These are phyloP conservation scores for Trilocha varians DNA, from an alignment of 2,888 invertebrate species.

Conservation along the genomic window DNA sequence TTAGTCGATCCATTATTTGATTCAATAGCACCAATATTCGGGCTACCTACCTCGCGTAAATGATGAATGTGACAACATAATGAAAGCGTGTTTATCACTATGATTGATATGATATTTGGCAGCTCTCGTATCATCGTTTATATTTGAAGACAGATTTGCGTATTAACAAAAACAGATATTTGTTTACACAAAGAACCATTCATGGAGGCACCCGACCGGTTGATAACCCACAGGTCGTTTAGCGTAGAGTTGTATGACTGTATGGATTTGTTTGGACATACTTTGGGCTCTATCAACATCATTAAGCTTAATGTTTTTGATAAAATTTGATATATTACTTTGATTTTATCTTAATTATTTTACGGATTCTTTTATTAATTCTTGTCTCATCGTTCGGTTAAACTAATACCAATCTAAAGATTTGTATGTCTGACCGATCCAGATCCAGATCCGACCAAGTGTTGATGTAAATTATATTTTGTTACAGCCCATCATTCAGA, in stretches of 20 bases:
- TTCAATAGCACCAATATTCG: no score
- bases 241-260: constrained; percentile 1
- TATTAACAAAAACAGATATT: neutral
- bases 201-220: neutral
- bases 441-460: neutral
- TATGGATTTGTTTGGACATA: no score
- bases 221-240: constrained; percentile 13
- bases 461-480: constrained; percentile 4
- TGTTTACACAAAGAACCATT: neutral
- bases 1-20: no score
- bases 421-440: no score
- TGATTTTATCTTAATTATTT: no score
- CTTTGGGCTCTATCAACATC: no score
- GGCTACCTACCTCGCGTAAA: no score
- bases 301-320: no score
- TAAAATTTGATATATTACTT: no score
- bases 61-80: no score
- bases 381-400: neutral
- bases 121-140: neutral
- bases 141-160: neutral
- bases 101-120: neutral
- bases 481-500: constrained; percentile 66
- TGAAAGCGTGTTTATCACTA: no score
- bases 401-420: no score
- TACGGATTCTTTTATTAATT: neutral